These are phyloP conservation scores for Piezodorus guildinii DNA, from an alignment of 1,140 invertebrate genomes.

Conservation along the genomic window DNA sequence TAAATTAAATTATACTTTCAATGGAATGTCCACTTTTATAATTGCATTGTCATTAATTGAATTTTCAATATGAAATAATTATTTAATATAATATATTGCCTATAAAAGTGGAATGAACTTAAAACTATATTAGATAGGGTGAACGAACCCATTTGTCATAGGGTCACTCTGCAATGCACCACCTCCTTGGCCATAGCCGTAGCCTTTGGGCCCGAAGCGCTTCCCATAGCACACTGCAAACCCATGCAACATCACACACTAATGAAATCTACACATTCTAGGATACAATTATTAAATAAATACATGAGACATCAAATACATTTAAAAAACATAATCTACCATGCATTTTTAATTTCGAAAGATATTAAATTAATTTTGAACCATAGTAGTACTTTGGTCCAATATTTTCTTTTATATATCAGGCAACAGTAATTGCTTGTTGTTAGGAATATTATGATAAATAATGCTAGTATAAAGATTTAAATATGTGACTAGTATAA, in stretches of 20 bases:
- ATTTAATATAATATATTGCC: not conserved
- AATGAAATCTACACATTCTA: not conserved
- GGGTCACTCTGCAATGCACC: slow-evolving; percentile 79
- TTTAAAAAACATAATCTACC: slow-evolving; percentile 9
- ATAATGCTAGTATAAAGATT: too few species aligned
- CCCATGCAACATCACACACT: slow-evolving; percentile 23
- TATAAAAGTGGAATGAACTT: slow-evolving; percentile 33
- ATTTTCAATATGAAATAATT: too few species aligned
- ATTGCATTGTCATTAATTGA: too few species aligned
- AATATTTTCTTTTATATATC: too few species aligned
- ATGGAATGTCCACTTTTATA: slow-evolving; percentile 5
- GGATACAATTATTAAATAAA: slow-evolving; percentile 1
- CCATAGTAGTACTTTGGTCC: too few species aligned
- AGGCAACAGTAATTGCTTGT: too few species aligned
- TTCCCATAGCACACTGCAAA: slow-evolving; percentile 81
- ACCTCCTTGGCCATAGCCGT: slow-evolving; percentile 84
- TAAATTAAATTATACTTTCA: not conserved
- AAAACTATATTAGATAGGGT: slow-evolving; percentile 24
- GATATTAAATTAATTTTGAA: not conserved
- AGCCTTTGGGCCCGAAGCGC: slow-evolving; percentile 87
- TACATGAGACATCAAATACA: not conserved
- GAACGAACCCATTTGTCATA: slow-evolving; percentile 33
- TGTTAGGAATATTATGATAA: too few species aligned
- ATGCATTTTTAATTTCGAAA: slow-evolving; percentile 12
- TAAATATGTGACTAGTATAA: too few species aligned